phyloP scores from a whole-genome alignment of 2,113 vertebrate genomes.

The Poecile atricapillus region DNA sequence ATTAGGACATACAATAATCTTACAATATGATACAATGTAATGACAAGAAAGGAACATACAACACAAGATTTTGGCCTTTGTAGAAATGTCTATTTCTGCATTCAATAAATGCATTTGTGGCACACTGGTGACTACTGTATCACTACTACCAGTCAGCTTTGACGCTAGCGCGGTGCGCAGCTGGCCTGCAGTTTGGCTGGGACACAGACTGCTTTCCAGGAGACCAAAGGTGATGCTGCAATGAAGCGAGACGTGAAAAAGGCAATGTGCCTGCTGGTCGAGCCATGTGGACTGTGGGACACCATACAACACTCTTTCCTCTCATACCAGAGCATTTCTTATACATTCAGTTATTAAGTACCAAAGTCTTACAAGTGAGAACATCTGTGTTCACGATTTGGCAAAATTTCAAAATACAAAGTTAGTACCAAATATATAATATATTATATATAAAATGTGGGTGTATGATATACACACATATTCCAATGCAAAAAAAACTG shows the following conservation, averaged over 20 bases:
- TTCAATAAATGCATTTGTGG: constrained; percentile 77
- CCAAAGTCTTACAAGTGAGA: constrained; percentile 65
- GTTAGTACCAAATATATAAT: constrained; percentile 79
- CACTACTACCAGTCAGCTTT: constrained; percentile 41
- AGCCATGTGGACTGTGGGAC: constrained; percentile 28
- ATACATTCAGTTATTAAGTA: constrained; percentile 76
- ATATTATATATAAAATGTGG: constrained; percentile 66
- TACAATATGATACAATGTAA: constrained; percentile 87
- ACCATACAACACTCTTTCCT: constrained; percentile 50
- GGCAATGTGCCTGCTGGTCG: constrained; percentile 51
- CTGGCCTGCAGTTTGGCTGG: neutral
- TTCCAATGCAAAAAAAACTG: constrained; percentile 60
- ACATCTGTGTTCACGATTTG: constrained; percentile 70
- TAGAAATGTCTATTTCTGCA: constrained; percentile 78
- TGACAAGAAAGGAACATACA: constrained; percentile 76
- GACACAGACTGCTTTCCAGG: neutral
- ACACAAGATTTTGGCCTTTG: constrained; percentile 75
- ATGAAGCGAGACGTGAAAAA: constrained; percentile 5
- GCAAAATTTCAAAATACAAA: constrained; percentile 74
- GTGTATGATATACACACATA: constrained; percentile 28
- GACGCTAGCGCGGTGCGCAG: neutral
- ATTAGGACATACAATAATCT: constrained; percentile 85
- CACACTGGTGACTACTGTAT: constrained; percentile 77
- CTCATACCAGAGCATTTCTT: constrained; percentile 67
- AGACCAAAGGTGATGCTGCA: constrained; percentile 46